Base-by-base conservation (phyloP, 2,113 vertebrate species). In the Mesocricetus auratus region DNA sequence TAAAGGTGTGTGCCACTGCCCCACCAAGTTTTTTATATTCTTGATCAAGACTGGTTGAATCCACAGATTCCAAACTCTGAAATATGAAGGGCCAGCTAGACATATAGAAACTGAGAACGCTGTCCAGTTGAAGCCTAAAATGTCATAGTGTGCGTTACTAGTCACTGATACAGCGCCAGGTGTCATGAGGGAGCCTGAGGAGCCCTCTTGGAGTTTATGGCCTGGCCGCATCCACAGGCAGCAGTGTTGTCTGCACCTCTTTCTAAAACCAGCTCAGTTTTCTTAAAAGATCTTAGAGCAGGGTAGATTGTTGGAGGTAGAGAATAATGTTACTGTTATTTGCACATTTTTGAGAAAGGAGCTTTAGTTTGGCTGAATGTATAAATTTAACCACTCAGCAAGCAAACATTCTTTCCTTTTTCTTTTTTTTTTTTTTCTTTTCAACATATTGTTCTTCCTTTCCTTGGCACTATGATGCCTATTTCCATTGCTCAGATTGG, bases 321-420 rank as follows among this genome's bases (percentile, higher is more conserved):
- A 62, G 68, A 93, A 85, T n/a, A 91, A 85, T 78, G 56, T 85
- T 75, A n/a, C 45, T 78, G 29, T 53, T 79, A 71, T 62, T 90
- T 81, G 62, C 95, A 79, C 86, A 53, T 94, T 83, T 95, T 78
- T 86, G 50, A 89, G 29, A 62, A 86, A 91, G 85, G 45, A 77
- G 42, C 95, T 95, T 91, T 90, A 74, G 58, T 85, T 94, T 87
- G 77, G 33, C 50, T 93, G 88, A 96, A 94, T 92, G 36, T 88
- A 33, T 94, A 36, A 71, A 78, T 69, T 36, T 69, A 95, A 85
- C 71, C 82, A 62, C 60, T 94, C 86, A 33, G 60, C 89, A n/a
- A n/a, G 26, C 2, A 47, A 33, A 36, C 17, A 8, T 19, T 79
- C 29, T 36, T 36, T 78, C 47, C 31, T 53, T 53, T 36, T 50